Conservation (phyloP, 2,888 invertebrate genomes). For the Leucania comma region DNA sequence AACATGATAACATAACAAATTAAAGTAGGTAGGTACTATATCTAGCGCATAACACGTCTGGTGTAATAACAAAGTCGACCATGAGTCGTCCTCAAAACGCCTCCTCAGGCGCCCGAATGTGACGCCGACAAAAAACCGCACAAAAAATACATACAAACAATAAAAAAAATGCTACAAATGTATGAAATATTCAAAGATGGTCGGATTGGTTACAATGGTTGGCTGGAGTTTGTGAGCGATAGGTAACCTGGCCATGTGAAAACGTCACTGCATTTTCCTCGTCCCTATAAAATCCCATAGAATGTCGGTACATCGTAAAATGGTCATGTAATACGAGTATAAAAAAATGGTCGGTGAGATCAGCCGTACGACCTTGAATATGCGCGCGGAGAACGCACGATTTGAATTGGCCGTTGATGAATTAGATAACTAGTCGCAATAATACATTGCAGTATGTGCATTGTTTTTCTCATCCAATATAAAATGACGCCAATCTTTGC, state of each 20-base stretch:
- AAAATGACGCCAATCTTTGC: too few species aligned
- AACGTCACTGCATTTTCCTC: slow-evolving; percentile 39
- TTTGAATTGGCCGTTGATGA: slow-evolving; percentile 79
- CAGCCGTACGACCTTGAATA: slow-evolving; percentile 82
- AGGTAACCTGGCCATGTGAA: slow-evolving; percentile 68
- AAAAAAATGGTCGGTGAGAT: slow-evolving; percentile 87
- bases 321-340: slow-evolving; percentile 76
- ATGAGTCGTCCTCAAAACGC: slow-evolving; percentile 69
- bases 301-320: slow-evolving; percentile 68
- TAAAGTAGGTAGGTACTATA: slow-evolving; percentile 27
- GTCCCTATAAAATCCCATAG: slow-evolving; percentile 51
- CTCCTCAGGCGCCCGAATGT: slow-evolving; percentile 79
- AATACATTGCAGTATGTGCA: slow-evolving; percentile 15
- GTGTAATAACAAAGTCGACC: slow-evolving; percentile 55
- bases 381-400: slow-evolving; percentile 72
- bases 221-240: slow-evolving; percentile 70
- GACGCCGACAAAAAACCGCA: slow-evolving; percentile 77
- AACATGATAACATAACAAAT: slow-evolving; percentile 1
- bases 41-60: slow-evolving; percentile 29
- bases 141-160: slow-evolving; percentile 61
- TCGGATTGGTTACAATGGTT: slow-evolving; percentile 70
- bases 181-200: slow-evolving; percentile 81
- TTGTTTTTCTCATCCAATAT: neutral
- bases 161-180: slow-evolving; percentile 68
- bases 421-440: slow-evolving; percentile 18